phyloP scores from a whole-genome alignment of 35 echinoderm and acorn worm genomes.

The Amphiura filiformis region DNA sequence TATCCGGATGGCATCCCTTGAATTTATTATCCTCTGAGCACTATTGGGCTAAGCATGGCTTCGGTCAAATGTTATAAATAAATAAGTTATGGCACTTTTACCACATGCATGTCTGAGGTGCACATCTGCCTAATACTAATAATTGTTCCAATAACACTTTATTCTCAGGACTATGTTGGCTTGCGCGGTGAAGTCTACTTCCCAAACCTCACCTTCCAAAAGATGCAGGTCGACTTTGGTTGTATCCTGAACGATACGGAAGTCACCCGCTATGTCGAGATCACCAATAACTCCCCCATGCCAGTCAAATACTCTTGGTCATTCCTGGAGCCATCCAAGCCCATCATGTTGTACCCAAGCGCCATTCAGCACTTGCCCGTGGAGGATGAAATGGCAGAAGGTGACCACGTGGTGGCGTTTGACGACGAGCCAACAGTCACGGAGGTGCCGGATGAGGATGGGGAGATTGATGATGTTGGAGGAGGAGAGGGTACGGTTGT shows the following conservation, averaged over 20 bases:
- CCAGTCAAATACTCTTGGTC: conserved; percentile 93
- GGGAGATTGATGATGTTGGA: conserved; percentile 25
- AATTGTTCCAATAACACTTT: too few species aligned
- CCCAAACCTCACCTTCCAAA: conserved; percentile 97
- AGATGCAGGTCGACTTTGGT: conserved; percentile 88
- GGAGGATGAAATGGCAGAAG: conserved; percentile 17
- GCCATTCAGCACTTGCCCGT: conserved; percentile 40
- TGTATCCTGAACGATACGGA: conserved; percentile 99
- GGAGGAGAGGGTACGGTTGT: conserved; percentile 49
- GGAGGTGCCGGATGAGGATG: conserved; percentile 22
- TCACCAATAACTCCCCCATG: conserved; percentile 98
- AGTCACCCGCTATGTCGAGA: conserved; percentile 94
- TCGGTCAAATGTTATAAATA: too few species aligned
- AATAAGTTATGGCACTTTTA: too few species aligned
- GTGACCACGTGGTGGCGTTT: conserved; percentile 28
- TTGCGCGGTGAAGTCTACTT: conserved; percentile 94
- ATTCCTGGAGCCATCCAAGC: conserved; percentile 81
- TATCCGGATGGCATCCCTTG: too few species aligned
- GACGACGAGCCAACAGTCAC: neutral
- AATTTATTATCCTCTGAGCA: too few species aligned
- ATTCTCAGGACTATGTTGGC: conserved; percentile 82
- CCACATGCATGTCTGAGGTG: too few species aligned
- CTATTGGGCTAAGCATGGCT: too few species aligned
- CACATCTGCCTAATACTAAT: too few species aligned
- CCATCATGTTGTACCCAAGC: conserved; percentile 77